These are phyloP conservation scores for Parapsyche elsis DNA, from an alignment of 1,140 invertebrate genomes.

Conservation along the genomic window DNA sequence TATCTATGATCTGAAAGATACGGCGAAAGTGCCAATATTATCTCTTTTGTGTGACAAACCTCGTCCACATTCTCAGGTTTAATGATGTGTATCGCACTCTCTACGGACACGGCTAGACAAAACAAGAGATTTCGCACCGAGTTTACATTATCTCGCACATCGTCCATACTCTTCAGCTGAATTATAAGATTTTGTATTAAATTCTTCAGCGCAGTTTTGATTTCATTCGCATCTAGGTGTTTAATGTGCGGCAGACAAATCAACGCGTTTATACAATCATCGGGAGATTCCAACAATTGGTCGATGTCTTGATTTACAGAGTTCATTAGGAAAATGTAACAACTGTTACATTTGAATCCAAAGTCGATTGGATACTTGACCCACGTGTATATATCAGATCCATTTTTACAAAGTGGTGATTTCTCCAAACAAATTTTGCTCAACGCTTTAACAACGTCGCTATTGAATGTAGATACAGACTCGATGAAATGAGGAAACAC, in stretches of 20 bases:
- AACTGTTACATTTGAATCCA: constrained; percentile 60
- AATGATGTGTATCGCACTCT: constrained; percentile 70
- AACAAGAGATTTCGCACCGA: constrained; percentile 63
- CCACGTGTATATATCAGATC: constrained; percentile 72
- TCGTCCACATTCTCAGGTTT: constrained; percentile 64
- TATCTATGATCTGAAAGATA: constrained; percentile 63
- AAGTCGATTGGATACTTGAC: constrained; percentile 74
- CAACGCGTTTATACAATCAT: constrained; percentile 67
- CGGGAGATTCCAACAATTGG: constrained; percentile 61
- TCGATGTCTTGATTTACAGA: constrained; percentile 60
- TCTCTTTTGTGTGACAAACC: constrained; percentile 61
- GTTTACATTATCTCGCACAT: constrained; percentile 46
- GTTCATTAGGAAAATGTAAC: constrained; percentile 61
- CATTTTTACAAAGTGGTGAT: constrained; percentile 71
- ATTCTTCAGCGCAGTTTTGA: constrained; percentile 58
- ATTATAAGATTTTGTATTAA: constrained; percentile 57
- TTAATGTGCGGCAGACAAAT: constrained; percentile 73
- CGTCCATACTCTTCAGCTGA: constrained; percentile 46
- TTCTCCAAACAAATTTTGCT: constrained; percentile 77
- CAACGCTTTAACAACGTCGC: constrained; percentile 70
- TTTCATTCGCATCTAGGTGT: constrained; percentile 61
- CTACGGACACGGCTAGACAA: constrained; percentile 67
- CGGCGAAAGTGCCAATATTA: constrained; percentile 61
- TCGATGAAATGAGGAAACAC: constrained; percentile 77
- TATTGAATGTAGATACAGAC: constrained; percentile 70